A percentile compares a stretch with the other conserved stretches of the same genome.
These are phyloP conservation scores for Centropus unirufus DNA, from an alignment of 2,113 vertebrate genomes.

Conservation along the genomic window DNA sequence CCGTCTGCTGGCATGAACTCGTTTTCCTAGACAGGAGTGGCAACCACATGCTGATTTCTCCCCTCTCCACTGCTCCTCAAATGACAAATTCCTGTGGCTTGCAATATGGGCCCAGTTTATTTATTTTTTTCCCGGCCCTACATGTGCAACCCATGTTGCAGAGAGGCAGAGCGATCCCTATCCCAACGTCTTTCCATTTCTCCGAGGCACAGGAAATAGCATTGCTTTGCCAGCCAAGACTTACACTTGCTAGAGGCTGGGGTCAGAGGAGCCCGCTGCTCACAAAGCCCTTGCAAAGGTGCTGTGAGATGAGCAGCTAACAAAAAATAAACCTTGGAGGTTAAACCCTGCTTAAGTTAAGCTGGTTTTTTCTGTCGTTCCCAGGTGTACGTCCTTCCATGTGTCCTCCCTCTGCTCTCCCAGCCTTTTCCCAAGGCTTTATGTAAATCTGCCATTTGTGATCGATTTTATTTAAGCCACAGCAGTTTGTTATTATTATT, in stretches of 20 bases:
- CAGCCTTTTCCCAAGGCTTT: neutral
- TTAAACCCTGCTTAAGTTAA: neutral
- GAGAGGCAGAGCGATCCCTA: neutral
- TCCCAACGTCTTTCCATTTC: neutral
- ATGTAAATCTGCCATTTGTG: neutral
- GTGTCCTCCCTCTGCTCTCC: neutral
- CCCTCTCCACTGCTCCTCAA: neutral
- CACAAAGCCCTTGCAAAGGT: neutral
- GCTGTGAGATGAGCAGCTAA: neutral
- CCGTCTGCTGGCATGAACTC: constrained; percentile 16
- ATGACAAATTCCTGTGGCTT: constrained; percentile 58
- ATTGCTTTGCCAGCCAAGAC: neutral
- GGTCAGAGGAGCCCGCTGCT: neutral
- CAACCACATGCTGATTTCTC: neutral
- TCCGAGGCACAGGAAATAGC: constrained; percentile 20
- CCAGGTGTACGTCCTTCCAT: neutral
- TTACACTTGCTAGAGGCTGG: neutral
- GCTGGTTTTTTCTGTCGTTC: neutral
- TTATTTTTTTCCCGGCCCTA: neutral
- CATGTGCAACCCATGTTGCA: constrained; percentile 46
- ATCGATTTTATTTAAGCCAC: neutral
- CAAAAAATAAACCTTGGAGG: neutral
- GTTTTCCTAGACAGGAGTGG: neutral
- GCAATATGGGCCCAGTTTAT: neutral
- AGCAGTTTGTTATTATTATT: constrained; percentile 19